Base-by-base conservation (phyloP, 2,888 invertebrate genomes). In the Eucera pruinosa region DNA sequence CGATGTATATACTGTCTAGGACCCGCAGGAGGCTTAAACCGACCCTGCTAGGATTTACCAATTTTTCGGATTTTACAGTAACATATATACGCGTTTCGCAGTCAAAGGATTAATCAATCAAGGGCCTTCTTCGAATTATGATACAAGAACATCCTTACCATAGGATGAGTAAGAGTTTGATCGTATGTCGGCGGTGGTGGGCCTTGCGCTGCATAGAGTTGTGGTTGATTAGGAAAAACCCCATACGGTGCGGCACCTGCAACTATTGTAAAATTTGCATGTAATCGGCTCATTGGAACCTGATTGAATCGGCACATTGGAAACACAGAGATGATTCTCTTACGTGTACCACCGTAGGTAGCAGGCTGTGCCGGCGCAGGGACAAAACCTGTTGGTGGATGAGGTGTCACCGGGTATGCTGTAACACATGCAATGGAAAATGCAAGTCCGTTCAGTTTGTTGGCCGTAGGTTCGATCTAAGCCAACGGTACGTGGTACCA, bases 101-200 rank as follows among this genome's bases (percentile, higher is more conserved):
- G n/a, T n/a, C n/a, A n/a, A n/a, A n/a, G n/a, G n/a, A n/a, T n/a
- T n/a, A n/a, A n/a, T n/a, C n/a, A n/a, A n/a, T n/a, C n/a, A n/a
- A n/a, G n/a, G n/a, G n/a, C n/a, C n/a, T n/a, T n/a, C n/a, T n/a
- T n/a, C n/a, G n/a, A n/a, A n/a, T n/a, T n/a, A n/a, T 4, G 18
- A 39, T 41, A n/a, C 1, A 39, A 54, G 3, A 20, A 13, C 43
- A 11, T 50, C 11, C 66, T 75, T 93, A 95, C 87, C 87, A 94
- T 94, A 60, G 94, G 94, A 92, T 94, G 94, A 71, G 94, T 94
- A 86, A 95, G 92, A 75, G 96, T 95, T 92, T 96, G 96, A 91
- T 96, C 96, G 88, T 96, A 96, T 3, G 94, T 93, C 41, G 95
- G 94, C 57, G 90, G 91, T 18, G 94, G 94, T 70, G 96, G 95